Evolutionary conservation across 2,888 invertebrate genomes (phyloP).

Genomic region (Cartodere bifasciata): DNA sequence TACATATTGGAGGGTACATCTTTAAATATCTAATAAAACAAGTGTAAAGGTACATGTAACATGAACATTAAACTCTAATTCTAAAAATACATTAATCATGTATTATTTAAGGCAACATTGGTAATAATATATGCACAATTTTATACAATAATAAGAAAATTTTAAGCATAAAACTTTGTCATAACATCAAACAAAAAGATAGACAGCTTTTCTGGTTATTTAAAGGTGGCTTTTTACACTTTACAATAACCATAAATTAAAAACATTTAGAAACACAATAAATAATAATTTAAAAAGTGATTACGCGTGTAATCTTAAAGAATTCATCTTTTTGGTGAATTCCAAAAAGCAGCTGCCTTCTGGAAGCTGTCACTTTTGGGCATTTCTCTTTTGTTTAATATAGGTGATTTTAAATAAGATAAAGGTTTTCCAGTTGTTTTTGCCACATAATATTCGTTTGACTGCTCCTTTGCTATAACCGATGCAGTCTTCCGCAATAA

Average conservation of each 20-base stretch:
- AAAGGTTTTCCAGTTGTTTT: conserved; percentile 9
- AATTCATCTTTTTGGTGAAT: conserved; percentile 23
- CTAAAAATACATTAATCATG: no score
- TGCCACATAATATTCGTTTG: conserved; percentile 28
- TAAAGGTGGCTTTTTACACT: no score
- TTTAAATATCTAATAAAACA: no score
- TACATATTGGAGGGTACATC: no score
- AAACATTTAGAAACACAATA: no score
- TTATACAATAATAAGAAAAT: conserved; percentile 5
- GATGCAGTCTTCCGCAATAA: conserved; percentile 37
- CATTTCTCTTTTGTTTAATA: conserved; percentile 19
- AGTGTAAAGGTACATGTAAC: no score
- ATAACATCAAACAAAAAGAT: no score
- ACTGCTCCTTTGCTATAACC: conserved; percentile 34
- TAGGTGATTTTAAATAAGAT: conserved; percentile 15
- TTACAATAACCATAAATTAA: no score
- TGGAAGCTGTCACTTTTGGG: conserved; percentile 31
- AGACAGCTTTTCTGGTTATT: no score
- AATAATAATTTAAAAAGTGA: neutral
- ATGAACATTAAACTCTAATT: no score
- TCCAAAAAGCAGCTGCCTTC: conserved; percentile 35
- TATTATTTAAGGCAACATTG: no score
- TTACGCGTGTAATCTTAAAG: conserved; percentile 1
- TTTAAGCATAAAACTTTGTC: conserved; percentile 12
- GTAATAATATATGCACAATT: neutral